Evolutionary conservation across 2,113 vertebrate species (phyloP), one percentile per base, ranked within the genome.

Genomic region (Stegastes partitus): DNA sequence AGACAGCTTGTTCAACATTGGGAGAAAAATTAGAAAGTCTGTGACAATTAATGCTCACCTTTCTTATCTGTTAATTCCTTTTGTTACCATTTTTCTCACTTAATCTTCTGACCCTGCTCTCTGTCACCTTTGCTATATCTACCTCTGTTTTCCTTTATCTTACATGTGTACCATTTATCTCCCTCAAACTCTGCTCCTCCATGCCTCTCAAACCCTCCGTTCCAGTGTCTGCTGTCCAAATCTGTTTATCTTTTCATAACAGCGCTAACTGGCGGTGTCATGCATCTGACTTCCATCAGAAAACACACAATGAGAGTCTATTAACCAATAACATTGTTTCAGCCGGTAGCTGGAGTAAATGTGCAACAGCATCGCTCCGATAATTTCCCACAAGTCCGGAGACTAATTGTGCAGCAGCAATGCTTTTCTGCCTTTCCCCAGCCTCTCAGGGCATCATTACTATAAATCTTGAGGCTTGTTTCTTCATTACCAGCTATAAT

Each of bases 391-490:
- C 22, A 67, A 69, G 71, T 65, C 70, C 55, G 8, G 19, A 23
- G n/a, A 65, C 77, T 86, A 75, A 84, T 83, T 74, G 62, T 83
- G 65, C 57, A 70, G 56, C 65, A 65, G 73, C 55, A 16, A 14
- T 64, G 64, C 28, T 26, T 74, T 63, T 21, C 42, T 45, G 39
- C 34, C 19, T 45, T 64, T 51, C 59, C 3, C 28, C 15, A 6
- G 5, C 68, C 76, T 69, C 72, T 54, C 66, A 31, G 71, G 69
- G 53, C 53, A 51, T 78, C 72, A 82, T 87, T 71, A 88, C 66
- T 73, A 90, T 91, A 83, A 88, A 91, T 93, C 82, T 89, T 59
- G 9, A 47, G 64, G 42, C 73, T 89, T 75, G 83, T 88, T 91
- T 83, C 79, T 89, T 90, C 84, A 90, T 90, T 83, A 90, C 74